Conservation (phyloP, 2,797 vertebrate species). For the Argyrosomus regius region DNA sequence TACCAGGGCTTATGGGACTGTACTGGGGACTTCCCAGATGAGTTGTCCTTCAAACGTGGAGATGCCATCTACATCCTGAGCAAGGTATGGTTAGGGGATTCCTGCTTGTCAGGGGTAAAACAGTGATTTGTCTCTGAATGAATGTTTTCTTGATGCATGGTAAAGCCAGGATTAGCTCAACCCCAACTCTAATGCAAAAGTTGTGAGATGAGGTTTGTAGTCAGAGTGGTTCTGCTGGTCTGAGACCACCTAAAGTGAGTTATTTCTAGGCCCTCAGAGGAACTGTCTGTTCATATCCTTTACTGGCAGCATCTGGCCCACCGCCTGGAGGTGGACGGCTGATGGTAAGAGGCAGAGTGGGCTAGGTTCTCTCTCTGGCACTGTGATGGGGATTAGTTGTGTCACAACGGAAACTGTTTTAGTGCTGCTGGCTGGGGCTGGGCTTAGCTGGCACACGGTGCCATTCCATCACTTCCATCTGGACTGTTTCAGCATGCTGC, state of each 20-base stretch:
- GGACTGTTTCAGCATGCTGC: slow-evolving; percentile 71
- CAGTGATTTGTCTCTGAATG: slow-evolving; percentile 13
- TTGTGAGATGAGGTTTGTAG: slow-evolving; percentile 43
- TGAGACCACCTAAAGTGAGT: slow-evolving; percentile 73
- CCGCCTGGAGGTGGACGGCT: slow-evolving; percentile 67
- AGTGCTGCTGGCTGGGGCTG: slow-evolving; percentile 77
- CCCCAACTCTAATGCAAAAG: slow-evolving; percentile 29
- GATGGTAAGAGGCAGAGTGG: slow-evolving; percentile 62
- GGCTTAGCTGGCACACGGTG: slow-evolving; percentile 76
- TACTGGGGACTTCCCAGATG: slow-evolving; percentile 88
- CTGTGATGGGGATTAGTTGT: slow-evolving; percentile 83
- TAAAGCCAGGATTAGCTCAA: slow-evolving; percentile 22
- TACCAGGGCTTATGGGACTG: slow-evolving; percentile 98
- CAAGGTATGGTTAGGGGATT: slow-evolving; percentile 88
- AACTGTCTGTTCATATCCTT: slow-evolving; percentile 69
- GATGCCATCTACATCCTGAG: slow-evolving; percentile 97
- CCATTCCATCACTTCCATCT: slow-evolving; percentile 83
- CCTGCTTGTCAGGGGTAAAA: slow-evolving; percentile 17
- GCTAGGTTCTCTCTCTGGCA: slow-evolving; percentile 67
- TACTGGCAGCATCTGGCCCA: slow-evolving; percentile 76
- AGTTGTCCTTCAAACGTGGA: slow-evolving; percentile 96
- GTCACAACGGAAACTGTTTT: slow-evolving; percentile 86
- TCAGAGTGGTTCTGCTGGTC: slow-evolving; percentile 38
- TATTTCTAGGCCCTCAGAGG: slow-evolving; percentile 67
- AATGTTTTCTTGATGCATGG: slow-evolving; percentile 10